Base-by-base conservation (phyloP, 2,888 invertebrate genomes). In the Crocallis elinguaria region DNA sequence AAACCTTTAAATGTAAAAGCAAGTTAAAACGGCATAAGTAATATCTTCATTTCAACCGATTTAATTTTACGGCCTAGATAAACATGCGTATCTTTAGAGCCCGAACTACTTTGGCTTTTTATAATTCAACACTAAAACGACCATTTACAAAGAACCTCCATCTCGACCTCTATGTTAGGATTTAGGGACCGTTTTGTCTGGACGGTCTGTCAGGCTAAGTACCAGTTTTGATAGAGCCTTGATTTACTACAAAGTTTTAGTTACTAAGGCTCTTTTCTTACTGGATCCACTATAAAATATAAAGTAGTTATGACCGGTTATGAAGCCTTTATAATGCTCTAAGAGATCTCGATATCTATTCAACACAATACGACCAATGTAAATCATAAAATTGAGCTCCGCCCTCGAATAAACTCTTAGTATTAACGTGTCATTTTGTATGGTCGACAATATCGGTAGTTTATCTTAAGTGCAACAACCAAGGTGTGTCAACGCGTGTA, bases 391-490 rank as follows among this genome's bases (percentile, higher is more conserved):
- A 19, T n/a, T 25, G 27, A 27, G 39, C 16, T 17, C n/a, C 2
- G n/a, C 8, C 17, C 7, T 29, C 16, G 0, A 13, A 13, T 7
- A 17, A 17, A 29, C 27, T 29, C 0, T 27, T 19, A 0, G 11
- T 8, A 43, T 7, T 1, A 6, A 52, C 4, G 12, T 64, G 3
- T 57, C 64, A 51, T 21, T 36, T 17, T 49, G 2, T 27, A n/a
- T 57, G 53, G 60, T 36, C 29, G n/a, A n/a, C n/a, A n/a, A n/a
- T n/a, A 8, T 19, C 13, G 12, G 13, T 42, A 53, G 3, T 39
- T 68, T 71, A 73, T 73, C 71, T 74, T 65, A 72, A 74, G 35
- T 65, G 67, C 55, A 23, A 62, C 61, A 52, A 60, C 48, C 57
- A 60, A 60, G 51, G 66, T 64, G 61, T 60, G 60, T 69, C 71